Base-by-base conservation (phyloP, 2,797 vertebrate genomes). In the Lithobates pipiens region DNA sequence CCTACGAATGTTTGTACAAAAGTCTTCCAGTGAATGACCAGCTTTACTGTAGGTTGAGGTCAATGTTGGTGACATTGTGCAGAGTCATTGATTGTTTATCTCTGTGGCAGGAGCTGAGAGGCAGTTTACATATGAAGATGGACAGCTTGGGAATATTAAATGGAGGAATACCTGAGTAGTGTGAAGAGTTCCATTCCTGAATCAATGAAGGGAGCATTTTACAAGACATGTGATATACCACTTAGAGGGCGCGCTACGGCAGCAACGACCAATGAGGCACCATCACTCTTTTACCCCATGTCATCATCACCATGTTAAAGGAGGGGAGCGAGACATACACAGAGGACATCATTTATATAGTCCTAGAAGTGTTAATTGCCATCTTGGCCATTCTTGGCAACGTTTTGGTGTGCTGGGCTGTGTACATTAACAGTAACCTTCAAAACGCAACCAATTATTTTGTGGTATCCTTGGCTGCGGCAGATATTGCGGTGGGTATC, bases 381-480 rank as follows among this genome's bases (percentile, higher is more conserved):
- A 89, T 95, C 77, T 91, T 99, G 93, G 97, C 98, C 3, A 92
- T 99, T 88, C 89, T 99, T 94, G 98, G 98, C 36, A 99, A 99
- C 44, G 94, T 98, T 89, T 92, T 99, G 88, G 98, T 99, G 88
- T 99, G 97, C 94, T 99, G 98, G 98, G 98, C 98, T 0, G 98
- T 99, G 85, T 95, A 93, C 86, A 89, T 98, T 87, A 99, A 99
- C 90, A 97, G 96, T 93, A 98, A 98, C 93, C 92, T 99, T 89
- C 98, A 98, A 94, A 99, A 93, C 89, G 97, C 98, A 94, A 99
- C 98, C 91, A 98, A 99, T 93, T 98, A 96, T 89, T 99, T 99
- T 0, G 96, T 99, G 92, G 98, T 97, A 88, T 99, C 98, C 0
- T 92, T 99, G 92, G 98, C 98, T 0, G 95, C 95, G 21, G 98